Base-by-base conservation (phyloP, 1,140 invertebrate species). In the Drosophila carrolli region DNA sequence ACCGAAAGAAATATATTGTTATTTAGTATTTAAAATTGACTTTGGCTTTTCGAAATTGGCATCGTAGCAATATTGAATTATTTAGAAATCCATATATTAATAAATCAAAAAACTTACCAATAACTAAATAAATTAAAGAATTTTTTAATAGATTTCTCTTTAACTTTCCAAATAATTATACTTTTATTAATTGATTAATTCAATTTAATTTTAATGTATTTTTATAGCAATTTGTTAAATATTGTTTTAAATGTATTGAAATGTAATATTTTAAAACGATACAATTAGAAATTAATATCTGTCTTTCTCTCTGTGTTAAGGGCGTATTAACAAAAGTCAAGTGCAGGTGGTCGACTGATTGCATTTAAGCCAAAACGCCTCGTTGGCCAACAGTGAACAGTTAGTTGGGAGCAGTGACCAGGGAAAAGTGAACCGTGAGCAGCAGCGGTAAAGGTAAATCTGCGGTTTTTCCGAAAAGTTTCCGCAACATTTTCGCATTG, bases 241-340 rank as follows among this genome's bases (percentile, higher is more conserved):
- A 4, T 23, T 23, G 23, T 4, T 23, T 23, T 23, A 23, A 4
- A 4, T 23, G 23, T 23, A 23, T 23, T 23, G 4, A 23, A 0
- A 23, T 23, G 4, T 23, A 3, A 23, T 23, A 23, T 23, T 23
- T 23, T 0, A 32, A 1, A 6, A 32, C 8, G 29, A 2, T 32
- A 32, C 8, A 32, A 32, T 8, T 32, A 8, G 7, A 32, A 32
- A 11, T 38, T 19, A 35, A 5, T 27, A 66, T 35, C 19, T 4
- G 16, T 41, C 51, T 53, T 27, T 65, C 11, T 27, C 10, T 6
- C 54, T 35, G 53, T 53, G 43, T 43, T 40, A 63, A 68, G 23
- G 10, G 37, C 55, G 27, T 48, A 35, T 32, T 48, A 35, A 68
- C 63, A 74, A 86, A 88, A 88, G 83, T 80, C 80, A 86, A 79